Percentiles rank a stretch among this genome's conserved stretches.
Evolutionary conservation across 1,140 invertebrate species (phyloP).

Genomic region (Gonatopus flavifemur): DNA sequence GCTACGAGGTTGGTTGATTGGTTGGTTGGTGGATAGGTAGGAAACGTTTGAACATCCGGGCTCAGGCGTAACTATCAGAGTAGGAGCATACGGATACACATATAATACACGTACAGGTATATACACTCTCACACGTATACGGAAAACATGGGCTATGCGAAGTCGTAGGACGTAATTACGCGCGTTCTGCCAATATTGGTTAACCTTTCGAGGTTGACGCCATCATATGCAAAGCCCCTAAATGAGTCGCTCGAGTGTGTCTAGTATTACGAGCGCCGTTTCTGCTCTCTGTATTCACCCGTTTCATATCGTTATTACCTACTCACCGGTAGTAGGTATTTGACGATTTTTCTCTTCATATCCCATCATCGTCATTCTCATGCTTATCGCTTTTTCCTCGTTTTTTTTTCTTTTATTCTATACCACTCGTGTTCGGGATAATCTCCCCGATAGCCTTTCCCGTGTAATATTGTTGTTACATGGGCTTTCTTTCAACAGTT

Average conservation of each 20-base stretch:
- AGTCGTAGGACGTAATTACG: constrained; percentile 52
- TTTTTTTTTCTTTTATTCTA: no score
- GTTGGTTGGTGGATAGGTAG: constrained; percentile 20
- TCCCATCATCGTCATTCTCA: no score
- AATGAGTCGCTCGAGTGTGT: constrained; percentile 55
- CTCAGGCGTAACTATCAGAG: constrained; percentile 38
- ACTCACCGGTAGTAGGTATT: constrained; percentile 22
- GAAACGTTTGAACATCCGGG: constrained; percentile 38
- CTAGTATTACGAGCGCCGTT: constrained; percentile 41
- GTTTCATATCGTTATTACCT: constrained; percentile 48
- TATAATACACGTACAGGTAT: no score
- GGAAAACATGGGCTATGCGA: constrained; percentile 24
- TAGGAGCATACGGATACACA: constrained; percentile 20
- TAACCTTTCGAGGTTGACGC: constrained; percentile 59
- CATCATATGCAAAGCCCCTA: constrained; percentile 56
- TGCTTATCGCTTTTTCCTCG: no score
- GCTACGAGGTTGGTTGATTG: constrained; percentile 22
- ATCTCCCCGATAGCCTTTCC: no score
- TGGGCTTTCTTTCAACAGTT: no score
- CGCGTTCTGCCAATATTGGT: constrained; percentile 58
- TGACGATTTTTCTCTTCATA: constrained; percentile 15
- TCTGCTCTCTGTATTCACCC: no score
- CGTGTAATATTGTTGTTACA: no score
- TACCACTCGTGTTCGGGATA: no score
- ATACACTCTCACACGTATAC: neutral